Base-by-base conservation (phyloP, 2,113 vertebrate genomes). In the Aphyosemion australe region DNA sequence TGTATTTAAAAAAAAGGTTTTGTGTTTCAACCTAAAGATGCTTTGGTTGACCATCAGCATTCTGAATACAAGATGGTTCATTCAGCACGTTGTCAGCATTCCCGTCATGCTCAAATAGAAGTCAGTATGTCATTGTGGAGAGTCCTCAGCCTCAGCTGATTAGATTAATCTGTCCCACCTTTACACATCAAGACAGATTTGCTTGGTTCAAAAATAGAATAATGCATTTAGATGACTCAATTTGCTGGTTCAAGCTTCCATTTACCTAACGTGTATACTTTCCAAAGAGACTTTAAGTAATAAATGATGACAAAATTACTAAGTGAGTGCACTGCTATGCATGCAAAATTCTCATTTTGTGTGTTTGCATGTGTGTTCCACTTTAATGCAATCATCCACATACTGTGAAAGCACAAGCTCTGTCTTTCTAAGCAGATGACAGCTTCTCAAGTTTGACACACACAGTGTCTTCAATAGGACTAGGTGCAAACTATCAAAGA, bases 401-500 rank as follows among this genome's bases (percentile, higher is more conserved):
- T 67, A 58, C 74, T 59, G 66, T 14, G 42, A 57, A 68, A 26
- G 21, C 21, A 2, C 21, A 57, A 56, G 58, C 72, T 51, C 47
- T 70, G 60, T 79, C 61, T 65, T 57, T 76, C 70, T 83, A 78
- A 86, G 80, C 41, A 55, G 61, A 64, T 83, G 86, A 89, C 90
- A 90, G 80, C 71, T 73, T 48, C 73, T 79, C 79, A 87, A 90
- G 90, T 91, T 91, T 84, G 89, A 92, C 89, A n/a, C n/a, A n/a
- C 86, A 88, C 80, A 83, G 89, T 78, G 88, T 89, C 81, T 89
- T 90, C 85, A 67, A 82, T 91, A 88, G 81, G 83, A 91, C 88
- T 80, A 74, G 50, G 68, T 90, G 86, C 90, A 86, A 82, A 81
- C 73, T 91, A 91, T 92, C 89, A 90, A 88, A 92, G 89, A 85